phyloP scores from a whole-genome alignment of 1,140 invertebrate genomes.

The Acromyrmex heyeri region DNA sequence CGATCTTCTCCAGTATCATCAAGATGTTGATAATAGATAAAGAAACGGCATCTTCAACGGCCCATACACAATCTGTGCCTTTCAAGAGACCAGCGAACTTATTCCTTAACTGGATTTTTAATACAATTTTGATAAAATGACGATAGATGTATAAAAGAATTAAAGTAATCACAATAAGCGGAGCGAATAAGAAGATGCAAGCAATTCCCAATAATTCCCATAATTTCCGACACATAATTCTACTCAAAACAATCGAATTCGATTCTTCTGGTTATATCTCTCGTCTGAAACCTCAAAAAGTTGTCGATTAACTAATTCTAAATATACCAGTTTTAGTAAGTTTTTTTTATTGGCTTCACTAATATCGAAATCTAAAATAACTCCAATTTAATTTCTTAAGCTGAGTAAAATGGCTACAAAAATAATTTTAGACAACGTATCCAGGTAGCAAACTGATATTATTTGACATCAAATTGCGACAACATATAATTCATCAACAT shows the following conservation, averaged over 20 bases:
- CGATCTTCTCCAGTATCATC: constrained; percentile 83
- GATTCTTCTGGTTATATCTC: not conserved
- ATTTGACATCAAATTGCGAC: too few species aligned
- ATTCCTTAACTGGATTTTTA: constrained; percentile 68
- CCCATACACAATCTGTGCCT: constrained; percentile 87
- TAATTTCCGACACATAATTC: not conserved
- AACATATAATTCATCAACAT: too few species aligned
- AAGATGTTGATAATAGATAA: constrained; percentile 85
- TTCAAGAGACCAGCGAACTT: constrained; percentile 85
- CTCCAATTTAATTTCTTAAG: not conserved
- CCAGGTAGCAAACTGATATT: too few species aligned
- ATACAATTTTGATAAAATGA: constrained; percentile 51
- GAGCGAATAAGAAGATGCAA: constrained; percentile 29
- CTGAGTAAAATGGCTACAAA: not conserved
- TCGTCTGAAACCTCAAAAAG: not conserved
- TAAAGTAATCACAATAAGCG: constrained; percentile 44
- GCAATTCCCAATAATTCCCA: not conserved
- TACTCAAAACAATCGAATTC: not conserved
- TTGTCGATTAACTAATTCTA: not conserved
- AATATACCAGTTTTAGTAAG: not conserved
- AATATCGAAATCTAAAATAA: not conserved
- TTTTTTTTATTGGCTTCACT: not conserved
- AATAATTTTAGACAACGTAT: not conserved
- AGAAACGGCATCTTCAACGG: constrained; percentile 83
- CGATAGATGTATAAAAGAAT: constrained; percentile 38